Evolutionary conservation across 2,113 vertebrate genomes (phyloP).

Genomic region (Cardinalis cardinalis): DNA sequence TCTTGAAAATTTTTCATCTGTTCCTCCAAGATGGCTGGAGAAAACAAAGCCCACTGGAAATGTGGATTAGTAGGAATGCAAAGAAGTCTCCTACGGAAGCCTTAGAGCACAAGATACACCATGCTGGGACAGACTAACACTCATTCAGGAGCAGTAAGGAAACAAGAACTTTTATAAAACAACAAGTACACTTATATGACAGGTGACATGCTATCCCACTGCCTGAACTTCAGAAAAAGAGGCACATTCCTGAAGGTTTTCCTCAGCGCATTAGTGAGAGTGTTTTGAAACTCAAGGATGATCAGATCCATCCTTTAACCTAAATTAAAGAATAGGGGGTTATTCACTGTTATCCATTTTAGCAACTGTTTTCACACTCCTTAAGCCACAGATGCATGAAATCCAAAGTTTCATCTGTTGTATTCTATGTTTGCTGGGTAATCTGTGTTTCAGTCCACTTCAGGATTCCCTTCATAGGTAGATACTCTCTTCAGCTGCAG

Average conservation of each 20-base stretch:
- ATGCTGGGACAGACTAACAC: neutral
- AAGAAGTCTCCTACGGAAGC: neutral
- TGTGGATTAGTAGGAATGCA: neutral
- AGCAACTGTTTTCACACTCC: neutral
- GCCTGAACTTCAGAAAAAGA: neutral
- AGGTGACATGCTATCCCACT: neutral
- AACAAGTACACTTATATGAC: neutral
- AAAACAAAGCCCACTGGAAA: neutral
- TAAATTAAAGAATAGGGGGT: neutral
- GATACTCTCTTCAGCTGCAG: neutral
- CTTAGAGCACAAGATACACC: neutral
- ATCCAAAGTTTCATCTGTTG: neutral
- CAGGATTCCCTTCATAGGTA: neutral
- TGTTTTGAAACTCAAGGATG: neutral
- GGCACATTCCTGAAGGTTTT: neutral
- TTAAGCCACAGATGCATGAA: neutral
- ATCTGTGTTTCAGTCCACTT: neutral
- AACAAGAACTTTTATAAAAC: neutral
- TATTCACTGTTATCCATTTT: neutral
- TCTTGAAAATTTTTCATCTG: neutral
- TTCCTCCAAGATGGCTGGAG: neutral
- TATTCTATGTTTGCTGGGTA: neutral
- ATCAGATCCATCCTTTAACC: neutral
- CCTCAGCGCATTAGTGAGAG: accelerated
- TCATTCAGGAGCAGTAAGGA: neutral